phyloP scores from a whole-genome alignment of 2,797 vertebrate genomes.

The Malurus splendens region DNA sequence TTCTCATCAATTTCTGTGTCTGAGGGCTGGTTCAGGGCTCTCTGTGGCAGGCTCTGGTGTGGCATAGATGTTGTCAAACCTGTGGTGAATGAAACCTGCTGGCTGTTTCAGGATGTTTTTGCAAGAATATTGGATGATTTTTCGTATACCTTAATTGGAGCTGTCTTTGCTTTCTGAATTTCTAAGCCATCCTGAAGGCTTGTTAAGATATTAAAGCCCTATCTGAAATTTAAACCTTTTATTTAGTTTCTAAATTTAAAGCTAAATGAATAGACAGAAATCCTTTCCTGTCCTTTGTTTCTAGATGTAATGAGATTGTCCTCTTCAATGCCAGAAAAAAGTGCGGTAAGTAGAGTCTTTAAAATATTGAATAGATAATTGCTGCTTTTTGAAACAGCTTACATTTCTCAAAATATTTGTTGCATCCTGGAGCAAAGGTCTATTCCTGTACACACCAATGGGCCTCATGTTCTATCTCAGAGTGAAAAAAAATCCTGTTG shows the following conservation, averaged over 20 bases:
- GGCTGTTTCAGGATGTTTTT: neutral
- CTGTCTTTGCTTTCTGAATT: neutral
- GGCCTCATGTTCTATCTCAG: neutral
- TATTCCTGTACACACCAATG: neutral
- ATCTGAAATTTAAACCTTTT: neutral
- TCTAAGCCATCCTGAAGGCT: neutral
- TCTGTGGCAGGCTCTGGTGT: neutral
- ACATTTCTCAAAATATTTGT: neutral
- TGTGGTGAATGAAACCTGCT: neutral
- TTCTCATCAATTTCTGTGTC: neutral
- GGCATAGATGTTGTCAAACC: neutral
- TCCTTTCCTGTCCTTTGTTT: conserved; percentile 13
- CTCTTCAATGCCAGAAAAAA: conserved; percentile 77
- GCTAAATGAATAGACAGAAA: neutral
- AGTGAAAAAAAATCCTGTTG: neutral
- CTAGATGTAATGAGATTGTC: conserved; percentile 81
- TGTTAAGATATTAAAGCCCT: neutral
- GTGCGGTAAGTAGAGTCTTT: conserved; percentile 60
- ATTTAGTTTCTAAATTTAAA: neutral
- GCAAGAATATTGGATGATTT: neutral
- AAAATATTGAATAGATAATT: neutral
- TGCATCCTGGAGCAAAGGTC: neutral
- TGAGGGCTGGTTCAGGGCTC: neutral
- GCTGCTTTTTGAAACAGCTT: neutral
- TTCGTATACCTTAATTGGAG: neutral